A percentile compares a stretch with the other conserved stretches of the same genome.
Evolutionary conservation across 2,113 vertebrate genomes (phyloP).

Genomic region (Amazona vittata): DNA sequence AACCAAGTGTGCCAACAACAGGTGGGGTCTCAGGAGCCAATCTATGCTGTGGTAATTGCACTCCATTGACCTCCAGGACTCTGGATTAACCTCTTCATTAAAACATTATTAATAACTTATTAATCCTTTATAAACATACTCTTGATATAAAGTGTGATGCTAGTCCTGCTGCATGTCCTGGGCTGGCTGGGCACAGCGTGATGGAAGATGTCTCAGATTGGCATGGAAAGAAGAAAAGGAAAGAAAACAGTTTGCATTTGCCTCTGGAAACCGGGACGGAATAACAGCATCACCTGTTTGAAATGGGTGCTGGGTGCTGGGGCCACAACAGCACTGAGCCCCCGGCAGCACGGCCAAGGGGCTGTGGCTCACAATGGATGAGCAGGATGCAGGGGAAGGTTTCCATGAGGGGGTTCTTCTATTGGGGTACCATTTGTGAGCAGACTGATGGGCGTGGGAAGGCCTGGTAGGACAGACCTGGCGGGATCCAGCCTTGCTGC

Average conservation of each 20-base stretch:
- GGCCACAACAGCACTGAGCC: background rate
- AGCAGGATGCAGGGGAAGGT: background rate
- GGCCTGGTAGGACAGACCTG: background rate
- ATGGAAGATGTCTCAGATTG: background rate
- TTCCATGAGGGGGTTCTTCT: background rate
- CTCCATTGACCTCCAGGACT: background rate
- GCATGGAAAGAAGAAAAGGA: background rate
- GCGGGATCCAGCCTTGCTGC: background rate
- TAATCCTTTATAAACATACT: slow-evolving; percentile 38
- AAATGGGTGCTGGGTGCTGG: background rate
- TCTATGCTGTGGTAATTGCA: background rate
- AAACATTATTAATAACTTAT: slow-evolving; percentile 53
- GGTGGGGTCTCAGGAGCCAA: background rate
- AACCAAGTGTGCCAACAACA: background rate
- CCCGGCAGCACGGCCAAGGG: accelerated
- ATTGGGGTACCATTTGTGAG: background rate
- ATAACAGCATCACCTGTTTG: background rate
- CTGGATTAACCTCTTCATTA: background rate
- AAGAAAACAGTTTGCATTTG: background rate
- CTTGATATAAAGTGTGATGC: slow-evolving; percentile 12
- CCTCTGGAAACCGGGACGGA: background rate
- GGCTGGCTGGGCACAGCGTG: background rate
- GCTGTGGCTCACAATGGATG: background rate
- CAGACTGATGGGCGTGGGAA: background rate
- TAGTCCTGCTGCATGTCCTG: background rate